Percentiles rank a stretch among this genome's conserved stretches.
Conservation (phyloP, 2,888 invertebrate species). For the Drosophila mimetica region DNA sequence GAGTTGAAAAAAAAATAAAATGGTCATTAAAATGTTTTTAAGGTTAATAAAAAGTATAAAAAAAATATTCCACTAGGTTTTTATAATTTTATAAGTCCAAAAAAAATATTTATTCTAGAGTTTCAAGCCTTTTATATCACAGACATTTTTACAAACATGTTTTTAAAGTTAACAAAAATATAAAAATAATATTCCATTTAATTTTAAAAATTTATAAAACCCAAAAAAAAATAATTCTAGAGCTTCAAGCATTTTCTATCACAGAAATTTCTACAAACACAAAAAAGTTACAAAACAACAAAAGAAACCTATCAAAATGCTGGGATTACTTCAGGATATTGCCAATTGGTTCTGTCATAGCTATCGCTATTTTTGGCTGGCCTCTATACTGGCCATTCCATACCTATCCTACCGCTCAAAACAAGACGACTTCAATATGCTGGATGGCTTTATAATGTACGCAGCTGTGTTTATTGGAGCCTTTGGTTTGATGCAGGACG, state of each 20-base stretch:
- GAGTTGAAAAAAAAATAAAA: too few relatives aligned
- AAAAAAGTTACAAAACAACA: background rate
- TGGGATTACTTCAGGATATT: slow-evolving; percentile 8
- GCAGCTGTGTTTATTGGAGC: slow-evolving; percentile 4
- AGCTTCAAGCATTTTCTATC: background rate
- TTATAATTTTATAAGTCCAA: too few relatives aligned
- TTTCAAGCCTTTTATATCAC: too few relatives aligned
- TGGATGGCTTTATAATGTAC: slow-evolving; percentile 49
- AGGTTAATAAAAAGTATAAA: too few relatives aligned
- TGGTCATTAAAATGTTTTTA: too few relatives aligned
- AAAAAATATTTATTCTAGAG: too few relatives aligned
- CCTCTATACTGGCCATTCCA: slow-evolving; percentile 43
- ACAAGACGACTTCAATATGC: slow-evolving; percentile 9
- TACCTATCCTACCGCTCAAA: slow-evolving; percentile 42
- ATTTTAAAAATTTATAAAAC: too few relatives aligned
- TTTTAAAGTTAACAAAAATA: too few relatives aligned
- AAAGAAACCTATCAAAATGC: background rate
- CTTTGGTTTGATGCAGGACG: background rate
- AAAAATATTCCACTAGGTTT: too few relatives aligned
- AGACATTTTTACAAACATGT: too few relatives aligned
- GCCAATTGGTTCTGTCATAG: slow-evolving; percentile 2
- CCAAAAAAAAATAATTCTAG: too few relatives aligned
- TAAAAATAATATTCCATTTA: too few relatives aligned
- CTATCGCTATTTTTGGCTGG: slow-evolving; percentile 18
- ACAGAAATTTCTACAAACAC: background rate